Base-by-base conservation (phyloP, 2,797 vertebrate genomes). In the Trematomus bernacchii region DNA sequence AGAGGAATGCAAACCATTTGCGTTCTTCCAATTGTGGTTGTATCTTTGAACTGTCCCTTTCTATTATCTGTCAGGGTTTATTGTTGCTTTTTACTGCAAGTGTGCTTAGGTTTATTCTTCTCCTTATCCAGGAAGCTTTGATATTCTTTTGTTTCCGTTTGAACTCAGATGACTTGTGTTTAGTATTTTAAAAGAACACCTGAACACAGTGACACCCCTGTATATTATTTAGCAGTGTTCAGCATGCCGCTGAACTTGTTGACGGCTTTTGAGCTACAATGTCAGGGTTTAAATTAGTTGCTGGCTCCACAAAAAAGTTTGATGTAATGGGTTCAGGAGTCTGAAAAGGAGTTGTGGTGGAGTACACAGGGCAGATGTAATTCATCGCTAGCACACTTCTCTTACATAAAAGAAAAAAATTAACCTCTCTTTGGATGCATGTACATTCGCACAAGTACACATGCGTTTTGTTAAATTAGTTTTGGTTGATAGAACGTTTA, bases 261-360 rank as follows among this genome's bases (percentile, higher is more conserved):
- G 64, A 40, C 53, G 76, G 69, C 10, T 11, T 3, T 13, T 80
- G 71, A 81, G 67, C 63, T 67, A 72, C 46, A 11, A 42, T 80
- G 74, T 80, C 71, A 70, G 60, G 33, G 50, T 82, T 73, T 66
- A 74, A 84, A 86, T 84, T 66, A 77, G 73, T 66, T 85, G 80
- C 73, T 79, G 65, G 58, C 73, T 84, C 73, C 50, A 80, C 78
- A 76, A 76, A 73, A 71, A 83, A 77, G 73, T 79, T 75, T 70
- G 66, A 82, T 87, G 64, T 64, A 73, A 40, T 55, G 47, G 60
- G 54, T 89, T 73, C 83, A 75, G 72, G 69, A 77, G 67, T 71
- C 71, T 77, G 77, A 80, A 71, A 77, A 84, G 51, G 63, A 23
- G 44, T 54, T 68, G 73, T 14, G 11, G 59, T 76, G 65, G 58